A percentile compares a stretch with the other conserved stretches of the same genome.
Conservation (phyloP, 2,113 vertebrate species). For the Spizaetus ornatus region DNA sequence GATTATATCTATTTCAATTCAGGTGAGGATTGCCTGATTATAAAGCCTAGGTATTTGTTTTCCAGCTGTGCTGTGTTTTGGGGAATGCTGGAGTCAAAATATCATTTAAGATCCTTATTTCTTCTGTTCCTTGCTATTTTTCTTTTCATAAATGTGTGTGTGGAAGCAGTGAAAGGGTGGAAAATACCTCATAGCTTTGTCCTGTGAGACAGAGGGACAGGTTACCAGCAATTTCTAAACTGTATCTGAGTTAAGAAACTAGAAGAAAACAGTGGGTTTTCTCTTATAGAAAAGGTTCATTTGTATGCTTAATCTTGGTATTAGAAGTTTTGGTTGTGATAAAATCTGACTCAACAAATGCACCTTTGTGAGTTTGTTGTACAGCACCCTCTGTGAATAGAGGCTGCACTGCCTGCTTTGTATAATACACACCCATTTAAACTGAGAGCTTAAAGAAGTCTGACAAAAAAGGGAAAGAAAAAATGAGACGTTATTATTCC, state of each 20-base stretch:
- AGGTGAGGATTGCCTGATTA: background rate
- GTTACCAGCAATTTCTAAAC: background rate
- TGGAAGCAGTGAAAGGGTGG: background rate
- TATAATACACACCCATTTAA: background rate
- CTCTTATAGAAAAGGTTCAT: background rate
- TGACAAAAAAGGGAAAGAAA: background rate
- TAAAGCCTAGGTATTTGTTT: background rate
- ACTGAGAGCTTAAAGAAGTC: background rate
- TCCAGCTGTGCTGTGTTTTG: background rate
- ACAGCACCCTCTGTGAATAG: background rate
- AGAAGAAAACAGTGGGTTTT: background rate
- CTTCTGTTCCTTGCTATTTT: background rate
- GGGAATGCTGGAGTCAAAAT: background rate
- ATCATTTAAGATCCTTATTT: background rate
- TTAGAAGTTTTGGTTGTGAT: background rate
- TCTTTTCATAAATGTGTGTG: background rate
- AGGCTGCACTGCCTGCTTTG: background rate
- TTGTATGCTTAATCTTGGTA: background rate
- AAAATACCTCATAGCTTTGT: background rate
- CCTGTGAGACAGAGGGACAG: background rate
- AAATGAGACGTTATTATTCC: background rate
- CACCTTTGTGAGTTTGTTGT: background rate
- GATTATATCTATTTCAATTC: background rate
- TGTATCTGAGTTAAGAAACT: background rate
- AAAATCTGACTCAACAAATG: background rate